Base-by-base conservation (phyloP, 2,888 invertebrate genomes). In the Urechis unicinctus region DNA sequence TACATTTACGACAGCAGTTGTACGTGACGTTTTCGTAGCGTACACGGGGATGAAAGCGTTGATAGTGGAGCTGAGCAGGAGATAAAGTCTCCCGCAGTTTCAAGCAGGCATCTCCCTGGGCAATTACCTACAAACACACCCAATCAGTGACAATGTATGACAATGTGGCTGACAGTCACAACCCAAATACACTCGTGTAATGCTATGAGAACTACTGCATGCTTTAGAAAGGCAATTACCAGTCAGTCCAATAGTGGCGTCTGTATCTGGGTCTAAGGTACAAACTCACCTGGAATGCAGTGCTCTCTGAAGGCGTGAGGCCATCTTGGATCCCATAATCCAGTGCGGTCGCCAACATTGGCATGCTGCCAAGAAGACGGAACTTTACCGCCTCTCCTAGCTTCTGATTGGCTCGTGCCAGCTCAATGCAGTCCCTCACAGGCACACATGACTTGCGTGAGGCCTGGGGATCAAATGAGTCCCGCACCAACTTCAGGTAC, bases 351-450 rank as follows among this genome's bases (percentile, higher is more conserved):
- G 61, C 54, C 25, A 61, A 58, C 45, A 66, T 61, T 53, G 70
- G 65, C 50, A 68, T 75, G 2, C 67, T 65, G 72, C 80, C 79
- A 42, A 81, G 72, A 55, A 81, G 71, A 62, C 80, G 74, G 63
- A 78, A 72, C 73, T 78, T 73, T 2, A 88, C 77, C 64, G 83
- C 82, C 68, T 86, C 84, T 0, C 85, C 82, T 42, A 88, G 74
- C 63, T 84, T 83, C 65, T 83, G 78, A 72, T 84, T 86, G 0
- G 82, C 81, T 43, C 83, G 80, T 2, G 84, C 78, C 65, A 88
- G 75, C 66, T 87, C 87, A 41, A 86, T 71, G 55, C 86, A 81
- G 73, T 72, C 71, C n/a, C 73, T 65, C 5, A 65, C 60, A 48
- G 66, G 58, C 1, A 60, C 53, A 13, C 57, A 48, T 3, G 65